A percentile compares a stretch with the other conserved stretches of the same genome.
Evolutionary conservation across 2,113 vertebrate species (phyloP).

Genomic region (Phoenicopterus ruber): DNA sequence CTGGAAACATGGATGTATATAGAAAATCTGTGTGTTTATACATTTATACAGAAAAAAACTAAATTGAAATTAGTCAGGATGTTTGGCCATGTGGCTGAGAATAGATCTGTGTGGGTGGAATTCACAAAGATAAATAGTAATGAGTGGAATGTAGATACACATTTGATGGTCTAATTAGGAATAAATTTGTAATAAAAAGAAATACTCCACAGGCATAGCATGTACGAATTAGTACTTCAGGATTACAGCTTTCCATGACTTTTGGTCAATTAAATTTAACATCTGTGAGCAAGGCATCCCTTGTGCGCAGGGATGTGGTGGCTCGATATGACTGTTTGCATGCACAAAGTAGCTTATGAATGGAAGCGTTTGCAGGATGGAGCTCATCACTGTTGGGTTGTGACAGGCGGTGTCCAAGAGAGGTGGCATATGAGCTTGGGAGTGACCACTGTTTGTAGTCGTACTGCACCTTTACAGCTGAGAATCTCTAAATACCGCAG

Average conservation of each 20-base stretch:
- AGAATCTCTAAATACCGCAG: not conserved
- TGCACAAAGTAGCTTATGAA: not conserved
- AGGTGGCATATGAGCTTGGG: not conserved
- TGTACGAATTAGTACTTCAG: not conserved
- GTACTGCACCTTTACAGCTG: not conserved
- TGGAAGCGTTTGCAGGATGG: not conserved
- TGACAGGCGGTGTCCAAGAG: not conserved
- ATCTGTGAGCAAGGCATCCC: not conserved
- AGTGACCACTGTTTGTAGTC: not conserved
- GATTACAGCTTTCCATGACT: not conserved
- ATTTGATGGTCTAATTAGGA: not conserved
- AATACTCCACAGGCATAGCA: not conserved
- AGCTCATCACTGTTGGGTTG: not conserved
- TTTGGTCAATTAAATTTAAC: not conserved
- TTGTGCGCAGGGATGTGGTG: not conserved
- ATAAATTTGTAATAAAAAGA: not conserved
- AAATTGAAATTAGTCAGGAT: conserved; percentile 1
- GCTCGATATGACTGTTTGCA: not conserved
- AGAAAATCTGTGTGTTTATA: conserved; percentile 25
- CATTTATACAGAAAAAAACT: not conserved
- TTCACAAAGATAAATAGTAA: not conserved
- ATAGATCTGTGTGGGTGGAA: not conserved
- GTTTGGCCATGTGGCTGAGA: conserved; percentile 21
- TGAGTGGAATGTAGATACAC: not conserved
- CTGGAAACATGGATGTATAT: not conserved